A percentile compares a stretch with the other conserved stretches of the same genome.
phyloP scores from a whole-genome alignment of 2,113 vertebrate genomes.

The Petroica traversi region DNA sequence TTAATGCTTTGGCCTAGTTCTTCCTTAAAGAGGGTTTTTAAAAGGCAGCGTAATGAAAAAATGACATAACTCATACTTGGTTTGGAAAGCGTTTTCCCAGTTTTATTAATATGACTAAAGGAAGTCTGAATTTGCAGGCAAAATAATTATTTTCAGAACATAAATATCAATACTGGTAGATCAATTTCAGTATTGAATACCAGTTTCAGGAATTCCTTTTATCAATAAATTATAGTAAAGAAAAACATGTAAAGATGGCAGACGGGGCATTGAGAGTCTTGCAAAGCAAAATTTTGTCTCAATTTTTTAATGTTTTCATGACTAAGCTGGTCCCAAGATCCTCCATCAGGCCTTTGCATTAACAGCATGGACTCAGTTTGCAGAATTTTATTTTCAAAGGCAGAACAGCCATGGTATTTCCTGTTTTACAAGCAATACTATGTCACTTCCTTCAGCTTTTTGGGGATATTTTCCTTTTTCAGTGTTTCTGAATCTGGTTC shows the following conservation, averaged over 20 bases:
- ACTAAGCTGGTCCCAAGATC: not conserved
- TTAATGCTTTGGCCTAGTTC: not conserved
- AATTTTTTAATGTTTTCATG: not conserved
- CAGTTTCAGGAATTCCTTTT: not conserved
- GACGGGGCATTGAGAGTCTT: not conserved
- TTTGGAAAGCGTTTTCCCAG: not conserved
- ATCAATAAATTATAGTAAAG: not conserved
- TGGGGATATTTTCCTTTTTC: not conserved
- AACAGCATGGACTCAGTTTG: accelerated
- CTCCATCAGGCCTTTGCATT: not conserved
- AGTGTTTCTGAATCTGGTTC: not conserved
- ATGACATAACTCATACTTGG: not conserved
- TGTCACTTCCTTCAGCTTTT: not conserved
- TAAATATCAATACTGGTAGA: not conserved
- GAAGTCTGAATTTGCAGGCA: not conserved
- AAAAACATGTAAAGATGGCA: not conserved
- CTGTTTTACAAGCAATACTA: not conserved
- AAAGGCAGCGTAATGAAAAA: not conserved
- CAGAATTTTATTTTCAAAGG: not conserved
- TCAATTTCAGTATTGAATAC: not conserved
- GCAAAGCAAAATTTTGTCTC: not conserved
- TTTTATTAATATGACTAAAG: not conserved
- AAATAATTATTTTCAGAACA: not conserved
- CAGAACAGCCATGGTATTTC: not conserved
- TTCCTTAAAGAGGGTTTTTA: not conserved